Percentiles rank a stretch among this genome's conserved stretches.
Evolutionary conservation across 2,888 invertebrate genomes (phyloP).

Genomic region (Tipula vernalis): DNA sequence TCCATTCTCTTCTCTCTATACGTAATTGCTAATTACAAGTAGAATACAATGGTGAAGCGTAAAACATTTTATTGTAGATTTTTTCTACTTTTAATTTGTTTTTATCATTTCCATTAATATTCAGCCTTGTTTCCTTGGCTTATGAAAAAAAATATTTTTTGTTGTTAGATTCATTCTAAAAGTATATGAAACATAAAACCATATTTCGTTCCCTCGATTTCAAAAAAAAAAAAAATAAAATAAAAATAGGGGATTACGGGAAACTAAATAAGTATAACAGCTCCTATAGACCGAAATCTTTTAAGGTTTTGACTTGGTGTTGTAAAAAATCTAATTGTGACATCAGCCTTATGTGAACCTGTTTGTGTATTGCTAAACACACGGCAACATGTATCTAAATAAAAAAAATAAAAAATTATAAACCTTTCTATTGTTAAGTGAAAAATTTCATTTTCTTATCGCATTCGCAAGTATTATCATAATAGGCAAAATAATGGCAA

Average conservation of each 20-base stretch:
- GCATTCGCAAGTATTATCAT: not conserved
- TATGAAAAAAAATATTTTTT: not conserved
- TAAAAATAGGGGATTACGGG: not conserved
- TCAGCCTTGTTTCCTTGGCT: not conserved
- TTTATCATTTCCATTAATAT: not conserved
- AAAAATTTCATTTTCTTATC: not conserved
- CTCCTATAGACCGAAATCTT: not conserved
- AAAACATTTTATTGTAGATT: not conserved
- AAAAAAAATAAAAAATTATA: not conserved
- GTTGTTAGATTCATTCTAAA: not conserved
- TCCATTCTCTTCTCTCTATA: not conserved
- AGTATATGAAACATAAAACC: not conserved
- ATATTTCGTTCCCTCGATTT: not conserved
- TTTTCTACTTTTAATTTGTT: not conserved
- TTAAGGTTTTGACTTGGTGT: not conserved
- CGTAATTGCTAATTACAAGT: not conserved
- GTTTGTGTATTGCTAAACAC: too few relatives aligned
- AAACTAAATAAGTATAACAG: not conserved
- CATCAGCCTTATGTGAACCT: too few relatives aligned
- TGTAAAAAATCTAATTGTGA: not conserved
- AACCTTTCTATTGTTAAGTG: not conserved
- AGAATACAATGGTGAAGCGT: not conserved
- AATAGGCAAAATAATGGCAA: not conserved
- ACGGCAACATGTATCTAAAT: not conserved
- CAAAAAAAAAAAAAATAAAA: not conserved